phyloP scores from a whole-genome alignment of 2,797 vertebrate genomes.

The Myotis myotis region DNA sequence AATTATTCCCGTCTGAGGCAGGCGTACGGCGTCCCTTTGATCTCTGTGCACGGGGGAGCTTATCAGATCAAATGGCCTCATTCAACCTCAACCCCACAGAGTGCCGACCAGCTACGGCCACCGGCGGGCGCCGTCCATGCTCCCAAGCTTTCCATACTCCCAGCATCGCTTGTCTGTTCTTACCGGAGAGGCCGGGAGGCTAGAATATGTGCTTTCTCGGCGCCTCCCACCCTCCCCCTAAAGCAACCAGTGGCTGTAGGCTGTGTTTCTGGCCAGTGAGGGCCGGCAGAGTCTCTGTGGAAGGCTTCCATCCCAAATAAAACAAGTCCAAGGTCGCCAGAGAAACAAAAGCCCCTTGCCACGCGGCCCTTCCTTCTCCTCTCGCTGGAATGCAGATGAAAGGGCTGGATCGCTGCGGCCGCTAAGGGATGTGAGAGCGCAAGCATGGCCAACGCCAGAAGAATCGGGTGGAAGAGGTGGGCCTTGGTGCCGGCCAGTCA shows the following conservation, averaged over 20 bases:
- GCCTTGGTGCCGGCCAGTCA: no score
- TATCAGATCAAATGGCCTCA: not conserved
- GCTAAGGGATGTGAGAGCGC: fast-evolving
- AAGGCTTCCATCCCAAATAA: not conserved
- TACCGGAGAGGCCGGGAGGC: not conserved
- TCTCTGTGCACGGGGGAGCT: not conserved
- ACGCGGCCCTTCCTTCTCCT: not conserved
- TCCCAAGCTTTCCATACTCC: not conserved
- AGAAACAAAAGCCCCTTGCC: not conserved
- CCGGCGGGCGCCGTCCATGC: not conserved
- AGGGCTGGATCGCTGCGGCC: not conserved
- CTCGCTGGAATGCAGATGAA: not conserved
- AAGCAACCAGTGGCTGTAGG: fast-evolving
- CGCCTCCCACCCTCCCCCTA: fast-evolving
- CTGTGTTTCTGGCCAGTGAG: not conserved
- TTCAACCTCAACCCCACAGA: not conserved
- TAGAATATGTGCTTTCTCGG: not conserved
- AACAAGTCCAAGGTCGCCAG: not conserved
- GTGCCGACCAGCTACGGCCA: not conserved
- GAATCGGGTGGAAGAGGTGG: fast-evolving
- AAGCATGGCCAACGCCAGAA: not conserved
- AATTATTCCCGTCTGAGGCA: not conserved
- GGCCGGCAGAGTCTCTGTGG: not conserved
- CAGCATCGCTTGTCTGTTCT: not conserved
- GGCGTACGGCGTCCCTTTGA: not conserved